phyloP scores from a whole-genome alignment of 2,888 invertebrate genomes.

The Sicus ferrugineus region DNA sequence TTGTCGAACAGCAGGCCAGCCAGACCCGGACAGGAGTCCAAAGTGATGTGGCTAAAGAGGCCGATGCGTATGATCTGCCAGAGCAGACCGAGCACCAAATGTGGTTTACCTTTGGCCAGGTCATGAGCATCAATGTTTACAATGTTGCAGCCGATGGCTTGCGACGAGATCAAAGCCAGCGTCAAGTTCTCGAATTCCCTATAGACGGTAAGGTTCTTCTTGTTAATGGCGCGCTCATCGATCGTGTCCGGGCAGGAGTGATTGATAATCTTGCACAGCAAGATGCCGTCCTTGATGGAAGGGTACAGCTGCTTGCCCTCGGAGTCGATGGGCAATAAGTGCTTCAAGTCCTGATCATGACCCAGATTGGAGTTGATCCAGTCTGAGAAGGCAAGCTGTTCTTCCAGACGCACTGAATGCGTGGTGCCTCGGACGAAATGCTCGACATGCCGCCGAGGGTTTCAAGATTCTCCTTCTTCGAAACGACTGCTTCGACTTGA shows the following conservation, averaged over 20 bases:
- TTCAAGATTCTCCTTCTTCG: conserved; percentile 90
- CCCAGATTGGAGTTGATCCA: conserved; percentile 97
- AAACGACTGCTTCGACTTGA: conserved; percentile 88
- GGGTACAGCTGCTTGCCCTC: conserved; percentile 92
- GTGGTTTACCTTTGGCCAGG: conserved; percentile 90
- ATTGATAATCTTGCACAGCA: conserved; percentile 93
- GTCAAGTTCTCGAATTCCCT: conserved; percentile 96
- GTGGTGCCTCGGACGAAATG: conserved; percentile 93
- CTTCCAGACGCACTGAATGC: conserved; percentile 93
- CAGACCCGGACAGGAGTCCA: conserved; percentile 96
- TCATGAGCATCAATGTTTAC: conserved; percentile 98
- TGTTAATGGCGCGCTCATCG: conserved; percentile 98
- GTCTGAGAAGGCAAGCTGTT: conserved; percentile 97
- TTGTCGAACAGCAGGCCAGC: conserved; percentile 86
- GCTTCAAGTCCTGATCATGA: conserved; percentile 87
- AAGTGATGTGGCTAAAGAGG: conserved; percentile 96
- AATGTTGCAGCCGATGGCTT: conserved; percentile 98
- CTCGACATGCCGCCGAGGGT: conserved; percentile 93
- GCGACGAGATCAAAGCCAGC: conserved; percentile 93
- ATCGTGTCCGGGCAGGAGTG: conserved; percentile 99
- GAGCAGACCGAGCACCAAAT: conserved; percentile 93
- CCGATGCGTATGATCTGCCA: conserved; percentile 99
- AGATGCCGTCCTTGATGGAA: conserved; percentile 94
- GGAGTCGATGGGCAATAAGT: conserved; percentile 89
- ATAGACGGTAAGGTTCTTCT: conserved; percentile 92